A percentile compares a stretch with the other conserved stretches of the same genome.
Evolutionary conservation across 2,888 invertebrate species (phyloP).

Genomic region (Rhagium mordax): DNA sequence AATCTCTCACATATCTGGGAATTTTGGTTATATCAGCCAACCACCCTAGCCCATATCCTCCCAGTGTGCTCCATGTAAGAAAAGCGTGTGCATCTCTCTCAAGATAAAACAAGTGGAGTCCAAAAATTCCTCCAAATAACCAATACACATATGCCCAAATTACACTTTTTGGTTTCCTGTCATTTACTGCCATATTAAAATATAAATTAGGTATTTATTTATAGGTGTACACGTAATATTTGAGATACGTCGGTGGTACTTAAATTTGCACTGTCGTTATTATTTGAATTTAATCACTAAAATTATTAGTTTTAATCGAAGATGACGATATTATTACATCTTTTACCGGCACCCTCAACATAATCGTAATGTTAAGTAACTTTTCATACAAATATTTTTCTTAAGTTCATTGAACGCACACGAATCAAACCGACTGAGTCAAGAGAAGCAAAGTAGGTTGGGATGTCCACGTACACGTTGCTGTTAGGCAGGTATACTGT

Average conservation of each 20-base stretch:
- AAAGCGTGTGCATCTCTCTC: conserved; percentile 92
- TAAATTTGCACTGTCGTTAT: conserved; percentile 2
- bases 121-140: conserved; percentile 90
- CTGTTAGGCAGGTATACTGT: conserved; percentile 36
- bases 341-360: conserved; percentile 9
- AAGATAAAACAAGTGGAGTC: conserved; percentile 93
- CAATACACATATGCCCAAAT: conserved; percentile 86
- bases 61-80: conserved; percentile 89
- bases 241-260: conserved; percentile 26
- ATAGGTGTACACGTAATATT: conserved; percentile 39
- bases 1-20: conserved; percentile 88
- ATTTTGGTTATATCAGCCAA: conserved; percentile 88
- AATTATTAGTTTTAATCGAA: conserved; percentile 3
- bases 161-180: conserved; percentile 72
- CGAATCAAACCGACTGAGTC: conserved; percentile 41
- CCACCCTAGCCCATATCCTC: conserved; percentile 92
- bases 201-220: conserved; percentile 34
- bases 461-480: conserved; percentile 50
- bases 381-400: conserved; percentile 21
- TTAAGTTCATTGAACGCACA: conserved; percentile 55
- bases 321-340: conserved; percentile 28
- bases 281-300: conserved; percentile 1
- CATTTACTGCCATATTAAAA: conserved; percentile 33
- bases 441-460: conserved; percentile 45
- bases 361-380: conserved; percentile 4